Evolutionary conservation across 2,888 invertebrate species (phyloP), one percentile per base, ranked within the genome.

Genomic region (Smittia aterrima): DNA sequence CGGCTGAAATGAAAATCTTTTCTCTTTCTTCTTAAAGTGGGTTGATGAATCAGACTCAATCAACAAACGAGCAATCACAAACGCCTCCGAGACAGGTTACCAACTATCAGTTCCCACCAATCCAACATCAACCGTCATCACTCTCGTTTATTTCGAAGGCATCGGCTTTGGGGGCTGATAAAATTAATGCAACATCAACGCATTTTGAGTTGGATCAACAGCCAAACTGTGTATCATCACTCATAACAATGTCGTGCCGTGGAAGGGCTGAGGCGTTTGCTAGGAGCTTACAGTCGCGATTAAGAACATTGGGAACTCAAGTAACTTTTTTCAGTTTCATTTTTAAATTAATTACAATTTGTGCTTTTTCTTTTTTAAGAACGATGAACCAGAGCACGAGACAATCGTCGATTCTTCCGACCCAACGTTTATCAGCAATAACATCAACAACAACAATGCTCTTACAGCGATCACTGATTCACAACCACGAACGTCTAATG

Each of bases 221-320:
- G 25, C 54, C 72, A 25, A 72, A 62, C 27, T 72, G 72, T 20
- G 32, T 90, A 78, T 84, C 90, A 84, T 89, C 90, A 80, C 79
- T 79, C 76, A 78, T 83, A 78, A 81, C 82, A 78, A 90, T 90
- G 88, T 91, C 91, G 82, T 93, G 92, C 81, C 87, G 92, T 75
- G 90, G 90, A 75, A 87, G 91, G 74, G 92, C 92, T 75, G 92
- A 92, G 80, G 90, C 91, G 75, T 92, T 93, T 82, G 92, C 92
- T 77, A 86, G 90, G 75, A 89, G 90, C 79, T 84, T 93, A 76
- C 91, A 92, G 80, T 89, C 89, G 74, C 89, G 91, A 76, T 84
- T 93, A 78, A 87, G 89, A 78, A 88, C 90, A 77, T 85, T 92
- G 77, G 90, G 91, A 71, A 84, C 86, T 74, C 83, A 87, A 76